These are phyloP conservation scores for Boleophthalmus pectinirostris DNA, from an alignment of 2,113 vertebrate species.

Conservation along the genomic window DNA sequence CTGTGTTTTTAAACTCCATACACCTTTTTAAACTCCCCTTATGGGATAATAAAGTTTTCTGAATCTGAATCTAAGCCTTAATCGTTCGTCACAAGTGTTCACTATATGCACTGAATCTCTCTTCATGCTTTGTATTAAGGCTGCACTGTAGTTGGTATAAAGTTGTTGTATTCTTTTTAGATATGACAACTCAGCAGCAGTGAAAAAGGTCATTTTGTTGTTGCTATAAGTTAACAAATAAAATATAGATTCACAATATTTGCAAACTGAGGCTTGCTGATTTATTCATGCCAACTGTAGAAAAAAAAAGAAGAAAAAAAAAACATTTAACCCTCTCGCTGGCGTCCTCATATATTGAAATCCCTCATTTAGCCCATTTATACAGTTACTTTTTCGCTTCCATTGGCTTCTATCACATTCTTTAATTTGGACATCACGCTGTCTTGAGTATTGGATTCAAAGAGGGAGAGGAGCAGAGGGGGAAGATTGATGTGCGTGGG, in stretches of 20 bases:
- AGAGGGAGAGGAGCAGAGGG: constrained; percentile 25
- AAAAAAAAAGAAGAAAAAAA: neutral
- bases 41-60: too few relatives aligned
- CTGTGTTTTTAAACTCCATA: too few relatives aligned
- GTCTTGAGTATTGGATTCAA: constrained; percentile 52
- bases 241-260: neutral
- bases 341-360: constrained; percentile 42
- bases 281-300: neutral
- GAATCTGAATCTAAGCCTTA: too few relatives aligned
- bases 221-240: too few relatives aligned
- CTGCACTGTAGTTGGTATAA: too few relatives aligned
- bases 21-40: too few relatives aligned
- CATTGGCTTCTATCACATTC: constrained; percentile 38
- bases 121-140: too few relatives aligned
- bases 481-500: constrained; percentile 28
- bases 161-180: too few relatives aligned
- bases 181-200: too few relatives aligned
- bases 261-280: neutral
- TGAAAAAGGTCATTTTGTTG: too few relatives aligned
- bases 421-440: constrained; percentile 62
- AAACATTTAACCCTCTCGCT: constrained; percentile 6
- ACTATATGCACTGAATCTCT: too few relatives aligned
- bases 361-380: constrained; percentile 40
- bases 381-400: constrained; percentile 29
- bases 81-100: too few relatives aligned